These are phyloP conservation scores for Malacoraja senta DNA, from an alignment of 2,797 vertebrate species.

Conservation along the genomic window DNA sequence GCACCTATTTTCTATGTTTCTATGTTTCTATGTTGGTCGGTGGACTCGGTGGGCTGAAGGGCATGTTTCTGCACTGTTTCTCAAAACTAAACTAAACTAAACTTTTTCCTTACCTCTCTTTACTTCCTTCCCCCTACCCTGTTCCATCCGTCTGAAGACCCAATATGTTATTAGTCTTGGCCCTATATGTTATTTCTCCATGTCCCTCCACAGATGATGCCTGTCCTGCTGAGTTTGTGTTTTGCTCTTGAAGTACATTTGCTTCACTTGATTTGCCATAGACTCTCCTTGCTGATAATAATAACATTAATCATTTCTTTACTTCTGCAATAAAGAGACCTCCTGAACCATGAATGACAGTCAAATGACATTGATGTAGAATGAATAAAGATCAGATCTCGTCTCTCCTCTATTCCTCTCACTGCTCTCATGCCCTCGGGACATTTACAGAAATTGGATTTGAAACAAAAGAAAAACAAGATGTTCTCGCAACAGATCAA, in stretches of 20 bases:
- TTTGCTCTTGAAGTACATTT: not conserved
- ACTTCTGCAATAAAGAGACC: not conserved
- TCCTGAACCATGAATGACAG: not conserved
- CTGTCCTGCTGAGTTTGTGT: too few species aligned
- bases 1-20: too few species aligned
- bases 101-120: too few species aligned
- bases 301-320: not conserved
- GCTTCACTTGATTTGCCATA: not conserved
- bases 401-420: not conserved
- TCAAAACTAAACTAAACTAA: too few species aligned
- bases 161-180: too few species aligned
- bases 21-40: too few species aligned
- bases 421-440: constrained; percentile 16
- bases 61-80: too few species aligned
- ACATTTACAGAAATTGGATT: constrained; percentile 26
- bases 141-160: too few species aligned
- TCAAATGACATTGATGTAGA: not conserved
- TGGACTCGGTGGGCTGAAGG: too few species aligned
- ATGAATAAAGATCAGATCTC: constrained; percentile 6
- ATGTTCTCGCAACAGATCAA: constrained; percentile 11
- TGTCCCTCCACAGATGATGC: too few species aligned
- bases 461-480: not conserved
- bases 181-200: too few species aligned
- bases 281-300: not conserved
- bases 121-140: too few species aligned